Evolutionary conservation across 2,888 invertebrate species (phyloP).

Genomic region (Archips xylosteana): DNA sequence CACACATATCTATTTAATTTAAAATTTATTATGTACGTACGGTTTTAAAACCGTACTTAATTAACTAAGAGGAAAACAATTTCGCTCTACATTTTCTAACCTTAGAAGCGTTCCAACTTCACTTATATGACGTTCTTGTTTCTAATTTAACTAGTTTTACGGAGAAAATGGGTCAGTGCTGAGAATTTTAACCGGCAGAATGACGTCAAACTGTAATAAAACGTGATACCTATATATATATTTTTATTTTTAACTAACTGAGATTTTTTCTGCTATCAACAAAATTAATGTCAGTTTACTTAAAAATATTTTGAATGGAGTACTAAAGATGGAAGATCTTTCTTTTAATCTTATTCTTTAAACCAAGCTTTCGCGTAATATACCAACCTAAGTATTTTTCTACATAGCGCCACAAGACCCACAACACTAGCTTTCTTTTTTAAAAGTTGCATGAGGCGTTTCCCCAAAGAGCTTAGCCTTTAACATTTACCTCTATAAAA

Average conservation of each 20-base stretch:
- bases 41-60: not conserved
- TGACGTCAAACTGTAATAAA: not conserved
- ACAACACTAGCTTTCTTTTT: too few relatives aligned
- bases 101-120: conserved; percentile 1
- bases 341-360: too few relatives aligned
- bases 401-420: too few relatives aligned
- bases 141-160: not conserved
- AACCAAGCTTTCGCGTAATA: too few relatives aligned
- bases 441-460: too few relatives aligned
- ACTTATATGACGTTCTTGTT: conserved; percentile 7
- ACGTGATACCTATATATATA: not conserved
- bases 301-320: too few relatives aligned
- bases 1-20: not conserved
- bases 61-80: not conserved
- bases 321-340: too few relatives aligned
- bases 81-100: not conserved
- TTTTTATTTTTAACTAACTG: not conserved
- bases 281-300: too few relatives aligned
- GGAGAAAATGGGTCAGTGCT: not conserved
- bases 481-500: not conserved
- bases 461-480: not conserved
- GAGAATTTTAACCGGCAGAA: not conserved
- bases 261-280: too few relatives aligned
- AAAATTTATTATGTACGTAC: not conserved
- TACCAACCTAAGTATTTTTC: too few relatives aligned